Conservation (phyloP, 2,797 vertebrate species). For the Poecilia gillii region DNA sequence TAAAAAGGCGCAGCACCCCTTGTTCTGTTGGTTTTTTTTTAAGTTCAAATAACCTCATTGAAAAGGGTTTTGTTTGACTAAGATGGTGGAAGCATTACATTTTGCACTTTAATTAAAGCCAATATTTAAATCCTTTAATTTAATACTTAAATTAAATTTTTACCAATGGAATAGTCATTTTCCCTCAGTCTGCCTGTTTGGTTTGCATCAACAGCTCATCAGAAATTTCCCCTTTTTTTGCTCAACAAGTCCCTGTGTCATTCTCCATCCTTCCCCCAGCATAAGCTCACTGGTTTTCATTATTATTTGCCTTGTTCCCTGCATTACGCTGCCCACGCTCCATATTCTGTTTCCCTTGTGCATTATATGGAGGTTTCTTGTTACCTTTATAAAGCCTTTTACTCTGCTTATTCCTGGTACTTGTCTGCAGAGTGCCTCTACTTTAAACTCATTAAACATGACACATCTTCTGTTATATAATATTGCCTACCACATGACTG, state of each 20-base stretch:
- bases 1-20: constrained; percentile 45
- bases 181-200: background rate
- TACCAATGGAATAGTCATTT: background rate
- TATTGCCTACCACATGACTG: background rate
- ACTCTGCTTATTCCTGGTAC: background rate
- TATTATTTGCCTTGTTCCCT: background rate
- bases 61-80: background rate
- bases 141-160: background rate
- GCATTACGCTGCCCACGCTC: background rate
- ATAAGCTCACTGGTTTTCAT: background rate
- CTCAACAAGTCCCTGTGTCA: background rate
- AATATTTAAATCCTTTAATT: background rate
- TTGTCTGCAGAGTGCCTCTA: background rate
- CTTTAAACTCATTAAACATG: constrained; percentile 1
- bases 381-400: background rate
- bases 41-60: background rate
- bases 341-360: background rate
- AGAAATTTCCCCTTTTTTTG: background rate
- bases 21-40: background rate
- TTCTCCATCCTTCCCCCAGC: background rate
- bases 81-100: background rate
- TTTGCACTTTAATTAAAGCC: background rate
- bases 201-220: background rate
- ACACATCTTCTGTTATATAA: background rate
- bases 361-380: background rate